Base-by-base conservation (phyloP, 2,888 invertebrate species). In the Hybos culiciformis region DNA sequence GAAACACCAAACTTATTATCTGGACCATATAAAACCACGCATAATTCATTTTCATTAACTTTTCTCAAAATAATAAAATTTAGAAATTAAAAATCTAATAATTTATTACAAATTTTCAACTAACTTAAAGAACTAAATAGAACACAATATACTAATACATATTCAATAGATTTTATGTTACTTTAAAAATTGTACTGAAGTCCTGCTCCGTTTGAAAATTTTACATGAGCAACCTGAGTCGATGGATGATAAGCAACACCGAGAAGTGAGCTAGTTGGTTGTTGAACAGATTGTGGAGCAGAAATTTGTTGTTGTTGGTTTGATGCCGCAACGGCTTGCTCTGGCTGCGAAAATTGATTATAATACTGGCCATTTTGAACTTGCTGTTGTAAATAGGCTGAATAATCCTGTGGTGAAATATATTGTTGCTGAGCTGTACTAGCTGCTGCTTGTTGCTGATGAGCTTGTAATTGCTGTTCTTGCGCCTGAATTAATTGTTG, bases 151-250 rank as follows among this genome's bases (percentile, higher is more conserved):
- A n/a, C n/a, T n/a, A n/a, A n/a, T n/a, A 29, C 4, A 6, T n/a
- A 29, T 23, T 23, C 23, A 23, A 29, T n/a, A 29, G 12, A 3
- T n/a, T 29, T 2, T n/a, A 29, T 29, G 12, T 40, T 20, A 1
- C 23, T 18, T 46, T 51, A 64, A 47, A 63, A 64, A 37, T 56
- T 61, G 38, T 66, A 65, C 37, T 53, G 54, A 24, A 61, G 50
- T 41, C 58, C 59, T 18, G 59, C 61, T 44, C 67, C 68, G 41
- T 69, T 68, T 9, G 58, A 59, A 50, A 67, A 68, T 51, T 66
- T 70, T 2, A 71, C 70, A 42, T 66, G 69, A 7, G 72, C 67
- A 3, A 71, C 72, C 20, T 66, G 59, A 31, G 67, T 63, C 2
- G 71, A 66, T 15, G 70, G 58, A 14, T 71, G 70, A 49, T 54